Base-by-base conservation (phyloP, 30 jellyfish, hydroid and myxozoan species). In the Pelagia noctiluca region DNA sequence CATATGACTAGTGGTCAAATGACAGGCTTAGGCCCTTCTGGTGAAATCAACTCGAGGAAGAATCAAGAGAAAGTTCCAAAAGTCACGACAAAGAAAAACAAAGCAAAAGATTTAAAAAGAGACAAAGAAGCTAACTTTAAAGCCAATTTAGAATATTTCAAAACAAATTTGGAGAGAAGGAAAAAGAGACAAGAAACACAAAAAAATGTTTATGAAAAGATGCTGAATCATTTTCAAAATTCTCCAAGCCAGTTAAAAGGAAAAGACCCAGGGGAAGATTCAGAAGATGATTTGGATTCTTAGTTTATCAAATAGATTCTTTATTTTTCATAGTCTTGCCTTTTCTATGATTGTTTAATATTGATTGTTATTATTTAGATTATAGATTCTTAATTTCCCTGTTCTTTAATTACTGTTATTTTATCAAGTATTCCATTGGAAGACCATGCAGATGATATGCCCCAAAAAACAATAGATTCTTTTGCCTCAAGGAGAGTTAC, bases 191-290 rank as follows among this genome's bases (percentile, higher is more conserved):
- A 52, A 8, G 68, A 52, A 52, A 8, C 16, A 30, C 68, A 19
- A 5, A 52, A 52, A 19, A 30, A 52, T 3, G 21, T 52, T 10
- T 10, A 52, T 52, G 28, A 19, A 52, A 8, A 5, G 7, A 52
- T 52, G 68, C 12, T 52, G 21, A 52, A 52, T 52, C 21, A 52
- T 52, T 52, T 52, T 52, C 68, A 52, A 52, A 52, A 52, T 19
- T 25, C 12, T 3, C 16, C 16, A 19, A 19, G 21, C 68, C 2
- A 10, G 16, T 25, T 52, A 5, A 52, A 52, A 52, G 26, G 12
- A 8, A 42, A 42, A 42, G 57, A 42, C 16, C 12, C 8, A 42
- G 57, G 57, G 16, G 16, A 42, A 42, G 57, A 42, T 16, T 5
- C 57, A 42, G 57, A 42, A 42, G 57, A 42, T 42, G 57, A 42